Percentiles rank a stretch among this genome's conserved stretches.
Conservation (phyloP, 1,140 invertebrate species). For the Heliconius congener region DNA sequence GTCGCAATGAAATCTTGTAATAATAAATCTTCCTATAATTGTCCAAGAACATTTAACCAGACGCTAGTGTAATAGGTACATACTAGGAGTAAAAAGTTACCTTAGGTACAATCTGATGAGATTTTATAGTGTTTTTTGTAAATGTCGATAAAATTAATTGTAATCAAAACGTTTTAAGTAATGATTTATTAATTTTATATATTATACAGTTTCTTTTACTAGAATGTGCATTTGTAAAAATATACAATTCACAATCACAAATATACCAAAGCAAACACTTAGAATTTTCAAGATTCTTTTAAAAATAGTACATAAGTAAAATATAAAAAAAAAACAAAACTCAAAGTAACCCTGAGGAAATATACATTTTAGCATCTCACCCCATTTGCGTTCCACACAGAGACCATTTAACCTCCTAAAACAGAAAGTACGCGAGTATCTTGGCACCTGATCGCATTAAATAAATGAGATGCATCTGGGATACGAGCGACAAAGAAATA, state of each 20-base stretch:
- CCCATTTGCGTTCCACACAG: conserved; percentile 23
- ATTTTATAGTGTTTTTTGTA: neutral
- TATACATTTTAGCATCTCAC: conserved; percentile 21
- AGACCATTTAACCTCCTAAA: conserved; percentile 29
- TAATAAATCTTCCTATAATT: conserved; percentile 28
- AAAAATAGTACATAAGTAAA: neutral
- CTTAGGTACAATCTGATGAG: neutral
- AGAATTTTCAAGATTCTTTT: neutral
- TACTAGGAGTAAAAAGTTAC: neutral
- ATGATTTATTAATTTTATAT: too few relatives aligned
- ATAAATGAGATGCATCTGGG: conserved; percentile 37
- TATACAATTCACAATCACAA: too few relatives aligned
- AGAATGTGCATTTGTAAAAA: too few relatives aligned
- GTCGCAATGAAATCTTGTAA: conserved; percentile 34
- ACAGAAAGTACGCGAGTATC: conserved; percentile 26
- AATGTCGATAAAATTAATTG: too few relatives aligned
- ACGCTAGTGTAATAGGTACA: conserved; percentile 9
- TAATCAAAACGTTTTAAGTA: too few relatives aligned
- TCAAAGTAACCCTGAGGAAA: neutral
- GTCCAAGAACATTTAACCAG: conserved; percentile 23
- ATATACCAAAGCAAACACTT: too few relatives aligned
- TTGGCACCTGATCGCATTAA: conserved; percentile 38
- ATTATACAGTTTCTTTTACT: too few relatives aligned
- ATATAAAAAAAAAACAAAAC: neutral
- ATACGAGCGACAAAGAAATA: conserved; percentile 1